These are phyloP conservation scores for Anoncus sp. DNA, from an alignment of 2,888 invertebrate genomes.

Conservation along the genomic window DNA sequence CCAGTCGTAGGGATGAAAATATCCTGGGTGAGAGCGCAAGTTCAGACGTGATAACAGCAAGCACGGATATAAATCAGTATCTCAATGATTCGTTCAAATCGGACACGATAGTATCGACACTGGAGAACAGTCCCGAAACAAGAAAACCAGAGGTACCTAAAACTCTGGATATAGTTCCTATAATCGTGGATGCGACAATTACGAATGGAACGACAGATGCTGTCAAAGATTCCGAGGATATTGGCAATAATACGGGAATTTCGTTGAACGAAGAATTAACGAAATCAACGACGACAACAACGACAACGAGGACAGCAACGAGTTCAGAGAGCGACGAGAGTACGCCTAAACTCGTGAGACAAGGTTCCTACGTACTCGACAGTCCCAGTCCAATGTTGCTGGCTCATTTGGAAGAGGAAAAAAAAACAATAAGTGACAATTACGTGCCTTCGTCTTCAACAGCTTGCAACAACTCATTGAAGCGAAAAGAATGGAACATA, in stretches of 20 bases:
- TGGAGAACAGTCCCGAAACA: slow-evolving; percentile 69
- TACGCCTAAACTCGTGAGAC: slow-evolving; percentile 86
- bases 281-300: slow-evolving; percentile 75
- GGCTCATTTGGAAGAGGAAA: slow-evolving; percentile 85
- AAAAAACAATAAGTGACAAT: slow-evolving; percentile 70
- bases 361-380: slow-evolving; percentile 92
- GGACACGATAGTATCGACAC: slow-evolving; percentile 66
- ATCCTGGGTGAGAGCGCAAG: slow-evolving; percentile 60
- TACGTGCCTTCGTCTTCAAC: slow-evolving; percentile 74
- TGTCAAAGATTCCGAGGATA: background rate
- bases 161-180: slow-evolving; percentile 79
- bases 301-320: slow-evolving; percentile 78
- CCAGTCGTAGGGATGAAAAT: slow-evolving; percentile 53
- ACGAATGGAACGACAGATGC: background rate
- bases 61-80: slow-evolving; percentile 72
- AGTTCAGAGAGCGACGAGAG: slow-evolving; percentile 82
- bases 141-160: slow-evolving; percentile 80
- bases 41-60: slow-evolving; percentile 68
- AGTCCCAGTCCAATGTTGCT: slow-evolving; percentile 90
- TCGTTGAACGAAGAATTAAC: slow-evolving; percentile 69
- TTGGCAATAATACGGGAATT: slow-evolving; percentile 52
- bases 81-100: slow-evolving; percentile 68
- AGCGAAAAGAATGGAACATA: slow-evolving; percentile 77
- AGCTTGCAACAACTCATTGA: slow-evolving; percentile 54
- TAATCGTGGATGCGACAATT: slow-evolving; percentile 69